These are phyloP conservation scores for Cyprinella venusta DNA, from an alignment of 2,797 vertebrate genomes.

Conservation along the genomic window DNA sequence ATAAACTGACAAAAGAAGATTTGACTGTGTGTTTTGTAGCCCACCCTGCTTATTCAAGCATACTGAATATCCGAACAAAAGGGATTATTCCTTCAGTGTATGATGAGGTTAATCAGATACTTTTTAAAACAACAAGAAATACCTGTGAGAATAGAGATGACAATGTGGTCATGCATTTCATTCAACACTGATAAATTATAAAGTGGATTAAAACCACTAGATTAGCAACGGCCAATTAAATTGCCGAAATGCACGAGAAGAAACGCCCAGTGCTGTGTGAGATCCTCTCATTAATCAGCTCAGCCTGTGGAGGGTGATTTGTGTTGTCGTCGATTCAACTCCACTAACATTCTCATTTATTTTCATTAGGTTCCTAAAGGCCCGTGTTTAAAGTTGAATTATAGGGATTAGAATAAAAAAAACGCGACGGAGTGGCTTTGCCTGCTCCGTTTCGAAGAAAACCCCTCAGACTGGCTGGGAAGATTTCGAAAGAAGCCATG, in stretches of 20 bases:
- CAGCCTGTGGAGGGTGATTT: constrained; percentile 38
- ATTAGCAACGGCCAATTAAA: constrained; percentile 39
- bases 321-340: constrained; percentile 36
- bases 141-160: constrained; percentile 19
- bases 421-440: constrained; percentile 12
- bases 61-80: constrained; percentile 17
- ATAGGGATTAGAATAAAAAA: constrained; percentile 41
- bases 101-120: constrained; percentile 24
- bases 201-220: constrained; percentile 41
- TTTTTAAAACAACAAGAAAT: constrained; percentile 38
- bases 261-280: constrained; percentile 34
- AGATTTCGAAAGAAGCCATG: constrained; percentile 20
- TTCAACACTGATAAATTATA: constrained; percentile 42
- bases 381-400: constrained; percentile 51
- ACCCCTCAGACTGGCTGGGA: constrained; percentile 15
- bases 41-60: neutral
- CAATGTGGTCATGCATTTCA: constrained; percentile 23
- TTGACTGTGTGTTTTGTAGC: constrained; percentile 24
- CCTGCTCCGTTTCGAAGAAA: constrained; percentile 22
- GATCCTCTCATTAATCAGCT: constrained; percentile 43
- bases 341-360: constrained; percentile 36
- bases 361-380: constrained; percentile 47
- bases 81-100: constrained; percentile 6
- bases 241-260: constrained; percentile 17
- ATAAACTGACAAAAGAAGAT: constrained; percentile 17